These are phyloP conservation scores for Centruroides sculpturatus DNA, from an alignment of 1,140 invertebrate species.

Conservation along the genomic window DNA sequence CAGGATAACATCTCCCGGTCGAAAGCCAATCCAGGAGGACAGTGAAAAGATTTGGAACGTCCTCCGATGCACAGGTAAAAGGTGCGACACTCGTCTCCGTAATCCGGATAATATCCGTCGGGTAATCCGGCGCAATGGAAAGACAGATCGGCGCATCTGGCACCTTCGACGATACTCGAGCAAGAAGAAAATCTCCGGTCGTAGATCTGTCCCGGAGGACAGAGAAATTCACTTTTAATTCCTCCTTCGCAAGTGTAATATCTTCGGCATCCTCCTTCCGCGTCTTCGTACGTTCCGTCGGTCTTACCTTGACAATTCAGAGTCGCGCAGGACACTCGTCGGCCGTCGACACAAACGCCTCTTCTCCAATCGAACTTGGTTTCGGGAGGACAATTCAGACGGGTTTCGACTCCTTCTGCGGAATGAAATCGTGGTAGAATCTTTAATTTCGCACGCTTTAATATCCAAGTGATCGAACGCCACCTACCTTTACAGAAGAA, in stretches of 20 bases:
- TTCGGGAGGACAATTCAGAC: constrained; percentile 5
- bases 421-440: background rate
- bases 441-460: too few species aligned
- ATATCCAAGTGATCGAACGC: too few species aligned
- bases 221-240: constrained; percentile 38
- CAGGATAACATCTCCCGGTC: constrained; percentile 4
- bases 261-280: background rate
- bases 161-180: background rate
- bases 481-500: constrained; percentile 32
- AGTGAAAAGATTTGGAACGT: constrained; percentile 11
- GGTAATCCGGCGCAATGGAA: constrained; percentile 29
- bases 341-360: background rate
- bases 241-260: constrained; percentile 25
- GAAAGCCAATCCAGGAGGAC: constrained; percentile 15
- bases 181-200: constrained; percentile 1
- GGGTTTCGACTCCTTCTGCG: constrained; percentile 1
- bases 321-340: background rate
- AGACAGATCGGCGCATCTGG: background rate
- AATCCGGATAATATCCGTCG: constrained; percentile 31
- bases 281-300: constrained; percentile 10
- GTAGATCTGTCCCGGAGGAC: constrained; percentile 23
- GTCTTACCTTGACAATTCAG: constrained; percentile 4
- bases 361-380: constrained; percentile 10
- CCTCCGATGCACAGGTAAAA: constrained; percentile 13
- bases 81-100: constrained; percentile 18